Evolutionary conservation across 2,113 vertebrate species (phyloP).

Genomic region (Chlamydotis undulata): DNA sequence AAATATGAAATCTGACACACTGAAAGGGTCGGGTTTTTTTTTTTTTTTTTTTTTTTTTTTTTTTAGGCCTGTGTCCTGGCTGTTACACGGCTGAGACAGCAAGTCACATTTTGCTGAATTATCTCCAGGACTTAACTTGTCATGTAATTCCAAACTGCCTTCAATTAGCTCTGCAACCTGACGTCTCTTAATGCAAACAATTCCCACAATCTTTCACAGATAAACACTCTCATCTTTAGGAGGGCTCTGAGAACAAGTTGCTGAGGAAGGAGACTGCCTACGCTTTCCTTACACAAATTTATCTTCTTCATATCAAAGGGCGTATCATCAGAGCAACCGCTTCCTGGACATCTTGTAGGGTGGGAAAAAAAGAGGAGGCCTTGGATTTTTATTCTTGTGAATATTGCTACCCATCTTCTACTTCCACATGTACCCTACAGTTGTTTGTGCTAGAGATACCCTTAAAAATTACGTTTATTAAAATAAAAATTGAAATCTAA

Average conservation of each 20-base stretch:
- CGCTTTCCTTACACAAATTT: background rate
- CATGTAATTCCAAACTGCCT: background rate
- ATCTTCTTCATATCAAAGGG: background rate
- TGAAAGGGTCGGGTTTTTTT: background rate
- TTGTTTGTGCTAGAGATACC: background rate
- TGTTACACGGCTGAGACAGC: background rate
- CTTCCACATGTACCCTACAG: background rate
- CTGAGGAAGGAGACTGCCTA: background rate
- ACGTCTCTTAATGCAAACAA: background rate
- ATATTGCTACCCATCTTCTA: background rate
- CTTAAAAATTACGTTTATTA: background rate
- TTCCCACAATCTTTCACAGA: background rate
- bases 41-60: background rate
- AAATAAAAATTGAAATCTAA: background rate
- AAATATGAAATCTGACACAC: background rate
- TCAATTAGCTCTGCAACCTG: background rate
- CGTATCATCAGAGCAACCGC: background rate
- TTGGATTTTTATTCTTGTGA: background rate
- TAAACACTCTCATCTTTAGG: background rate
- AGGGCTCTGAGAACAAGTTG: background rate
- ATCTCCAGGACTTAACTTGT: background rate
- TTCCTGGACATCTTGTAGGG: background rate
- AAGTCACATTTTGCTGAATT: background rate
- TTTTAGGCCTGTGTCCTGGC: background rate
- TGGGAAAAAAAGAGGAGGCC: background rate